Evolutionary conservation across 2,888 invertebrate species (phyloP).

Genomic region (Lasioglossum lativentre): DNA sequence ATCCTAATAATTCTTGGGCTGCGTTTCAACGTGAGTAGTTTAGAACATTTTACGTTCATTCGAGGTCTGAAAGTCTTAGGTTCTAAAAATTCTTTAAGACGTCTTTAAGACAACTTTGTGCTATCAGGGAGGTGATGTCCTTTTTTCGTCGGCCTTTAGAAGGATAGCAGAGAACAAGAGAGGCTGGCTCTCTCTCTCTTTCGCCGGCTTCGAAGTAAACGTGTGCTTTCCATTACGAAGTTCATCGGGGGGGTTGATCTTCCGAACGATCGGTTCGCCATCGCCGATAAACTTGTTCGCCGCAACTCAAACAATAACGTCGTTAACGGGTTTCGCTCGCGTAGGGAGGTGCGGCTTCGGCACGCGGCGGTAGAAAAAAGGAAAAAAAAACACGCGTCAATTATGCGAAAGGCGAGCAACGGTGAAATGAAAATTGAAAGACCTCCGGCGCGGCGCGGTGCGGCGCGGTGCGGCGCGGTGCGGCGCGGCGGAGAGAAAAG

Average conservation of each 20-base stretch:
- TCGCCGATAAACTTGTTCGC: constrained; percentile 3
- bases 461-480: too few species aligned
- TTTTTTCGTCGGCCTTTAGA: too few species aligned
- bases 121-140: too few species aligned
- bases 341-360: not conserved
- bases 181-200: too few species aligned
- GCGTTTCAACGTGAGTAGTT: too few species aligned
- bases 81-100: too few species aligned
- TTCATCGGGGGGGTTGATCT: constrained; percentile 20
- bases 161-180: not conserved
- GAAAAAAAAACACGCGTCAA: constrained; percentile 20
- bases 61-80: too few species aligned
- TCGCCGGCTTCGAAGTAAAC: constrained; percentile 2
- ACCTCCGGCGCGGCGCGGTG: too few species aligned
- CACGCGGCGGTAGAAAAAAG: not conserved
- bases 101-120: too few species aligned
- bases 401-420: not conserved
- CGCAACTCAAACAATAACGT: constrained; percentile 20
- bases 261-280: not conserved
- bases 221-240: constrained; percentile 39
- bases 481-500: too few species aligned
- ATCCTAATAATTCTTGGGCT: too few species aligned
- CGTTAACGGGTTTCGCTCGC: constrained; percentile 2
- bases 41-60: too few species aligned
- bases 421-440: not conserved